Evolutionary conservation across 2,888 invertebrate genomes (phyloP), one percentile per base, ranked within the genome.

Genomic region (Tetragonisca angustula): DNA sequence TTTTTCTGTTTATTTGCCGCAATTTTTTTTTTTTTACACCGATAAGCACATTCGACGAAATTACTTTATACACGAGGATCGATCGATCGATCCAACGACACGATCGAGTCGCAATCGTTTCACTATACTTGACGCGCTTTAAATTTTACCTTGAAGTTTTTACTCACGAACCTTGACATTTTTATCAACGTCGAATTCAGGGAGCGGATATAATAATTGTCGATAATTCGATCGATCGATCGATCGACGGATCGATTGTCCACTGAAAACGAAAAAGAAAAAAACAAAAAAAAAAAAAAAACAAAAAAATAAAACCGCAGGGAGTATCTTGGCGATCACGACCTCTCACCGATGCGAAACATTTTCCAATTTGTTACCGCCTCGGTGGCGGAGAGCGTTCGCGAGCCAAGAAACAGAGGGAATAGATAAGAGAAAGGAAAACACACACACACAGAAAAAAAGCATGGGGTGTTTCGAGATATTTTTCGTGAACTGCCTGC

Each of bases 401-500:
- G n/a, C 43, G 49, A 65, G 65, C 36, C 56, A 69, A 77, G 54
- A 52, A 74, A 68, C 32, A 76, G 9, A 0, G 3, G 9, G 70
- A 43, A n/a, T 4, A 36, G 21, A 50, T 21, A 19, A 17, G 19
- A 36, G 43, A 13, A 50, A 43, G 2, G 52, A 27, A 52, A 59
- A 21, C 21, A 56, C 13, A 43, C 43, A 43, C 43, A 43, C 43
- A 43, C 9, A 43, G 43, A 64, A 65, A 54, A 61, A 56, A 61
- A 17, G n/a, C 49, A 77, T 68, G 67, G 83, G 83, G 71, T 76
- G 79, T 87, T 77, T 81, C 86, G 82, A 84, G 72, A 73, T 78
- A 71, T 78, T 36, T 79, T 80, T 64, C 74, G 71, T 67, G 61
- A 83, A 81, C 84, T 89, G 89, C 88, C 91, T 88, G 90, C 74